Percentiles rank a stretch among this genome's conserved stretches.
These are phyloP conservation scores for Volucella bombylans DNA, from an alignment of 2,888 invertebrate genomes.

Conservation along the genomic window DNA sequence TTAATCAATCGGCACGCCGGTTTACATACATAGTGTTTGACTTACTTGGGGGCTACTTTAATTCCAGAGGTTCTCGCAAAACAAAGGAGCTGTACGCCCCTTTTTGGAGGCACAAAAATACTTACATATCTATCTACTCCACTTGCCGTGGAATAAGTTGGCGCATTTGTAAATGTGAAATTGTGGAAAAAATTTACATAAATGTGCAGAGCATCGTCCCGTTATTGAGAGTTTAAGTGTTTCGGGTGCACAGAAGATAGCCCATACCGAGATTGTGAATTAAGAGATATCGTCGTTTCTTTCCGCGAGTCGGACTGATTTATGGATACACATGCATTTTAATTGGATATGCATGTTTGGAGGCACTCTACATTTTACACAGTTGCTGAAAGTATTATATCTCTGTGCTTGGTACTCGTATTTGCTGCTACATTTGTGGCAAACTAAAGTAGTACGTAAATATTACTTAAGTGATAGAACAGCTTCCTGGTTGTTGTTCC, in stretches of 20 bases:
- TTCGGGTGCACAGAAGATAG: conserved; percentile 36
- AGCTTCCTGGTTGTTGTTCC: conserved; percentile 36
- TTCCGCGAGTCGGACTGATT: conserved; percentile 69
- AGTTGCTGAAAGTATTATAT: conserved; percentile 18
- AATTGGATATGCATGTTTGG: conserved; percentile 70
- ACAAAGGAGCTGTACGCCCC: conserved; percentile 58
- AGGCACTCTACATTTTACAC: conserved; percentile 26
- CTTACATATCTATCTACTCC: not conserved
- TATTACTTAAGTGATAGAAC: conserved; percentile 23
- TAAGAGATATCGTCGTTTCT: conserved; percentile 67
- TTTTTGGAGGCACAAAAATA: conserved; percentile 20
- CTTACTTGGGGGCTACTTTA: conserved; percentile 56
- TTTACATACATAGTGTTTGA: conserved; percentile 28
- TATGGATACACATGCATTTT: conserved; percentile 66
- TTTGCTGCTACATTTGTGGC: not conserved
- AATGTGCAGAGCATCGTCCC: conserved; percentile 50
- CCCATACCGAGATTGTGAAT: conserved; percentile 52
- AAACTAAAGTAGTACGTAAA: conserved; percentile 22
- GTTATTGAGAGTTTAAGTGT: conserved; percentile 40
- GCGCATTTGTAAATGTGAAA: conserved; percentile 38
- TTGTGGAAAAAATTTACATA: conserved; percentile 62
- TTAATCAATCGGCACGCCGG: conserved; percentile 60
- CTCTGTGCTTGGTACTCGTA: conserved; percentile 1
- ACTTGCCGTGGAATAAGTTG: conserved; percentile 48
- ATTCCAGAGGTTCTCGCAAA: conserved; percentile 41